Evolutionary conservation across 2,113 vertebrate species (phyloP).

Genomic region (Crotophaga sulcirostris): DNA sequence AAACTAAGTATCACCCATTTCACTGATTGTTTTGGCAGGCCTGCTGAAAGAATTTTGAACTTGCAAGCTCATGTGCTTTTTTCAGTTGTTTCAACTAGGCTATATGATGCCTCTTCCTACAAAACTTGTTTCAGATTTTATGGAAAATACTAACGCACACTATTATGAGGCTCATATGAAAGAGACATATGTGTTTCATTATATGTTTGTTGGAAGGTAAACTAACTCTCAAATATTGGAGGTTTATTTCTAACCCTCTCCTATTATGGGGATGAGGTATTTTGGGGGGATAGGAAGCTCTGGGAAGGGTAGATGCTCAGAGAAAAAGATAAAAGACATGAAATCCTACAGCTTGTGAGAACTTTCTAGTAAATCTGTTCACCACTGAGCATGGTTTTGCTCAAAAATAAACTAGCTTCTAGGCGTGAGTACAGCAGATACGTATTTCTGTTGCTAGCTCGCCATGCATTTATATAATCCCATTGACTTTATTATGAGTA

Average conservation of each 20-base stretch:
- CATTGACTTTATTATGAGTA: background rate
- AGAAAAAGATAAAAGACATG: background rate
- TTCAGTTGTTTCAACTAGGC: background rate
- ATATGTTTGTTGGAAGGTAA: background rate
- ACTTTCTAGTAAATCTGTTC: background rate
- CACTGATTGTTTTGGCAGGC: conserved; percentile 13
- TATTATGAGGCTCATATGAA: background rate
- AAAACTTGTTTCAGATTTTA: background rate
- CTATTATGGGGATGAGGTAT: background rate
- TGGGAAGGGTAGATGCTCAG: background rate
- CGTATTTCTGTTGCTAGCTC: background rate
- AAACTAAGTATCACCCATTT: conserved; percentile 24
- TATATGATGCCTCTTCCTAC: background rate
- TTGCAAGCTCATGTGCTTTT: background rate
- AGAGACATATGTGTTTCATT: background rate
- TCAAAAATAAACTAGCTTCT: background rate
- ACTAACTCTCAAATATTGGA: background rate
- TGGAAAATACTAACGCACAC: background rate
- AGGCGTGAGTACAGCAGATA: background rate
- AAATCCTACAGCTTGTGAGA: background rate
- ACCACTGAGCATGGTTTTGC: background rate
- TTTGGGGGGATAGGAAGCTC: background rate
- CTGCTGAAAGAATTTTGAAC: background rate
- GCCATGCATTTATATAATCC: background rate
- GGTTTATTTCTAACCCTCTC: background rate